Base-by-base conservation (phyloP, 2,113 vertebrate genomes). In the Epinephelus fuscoguttatus region DNA sequence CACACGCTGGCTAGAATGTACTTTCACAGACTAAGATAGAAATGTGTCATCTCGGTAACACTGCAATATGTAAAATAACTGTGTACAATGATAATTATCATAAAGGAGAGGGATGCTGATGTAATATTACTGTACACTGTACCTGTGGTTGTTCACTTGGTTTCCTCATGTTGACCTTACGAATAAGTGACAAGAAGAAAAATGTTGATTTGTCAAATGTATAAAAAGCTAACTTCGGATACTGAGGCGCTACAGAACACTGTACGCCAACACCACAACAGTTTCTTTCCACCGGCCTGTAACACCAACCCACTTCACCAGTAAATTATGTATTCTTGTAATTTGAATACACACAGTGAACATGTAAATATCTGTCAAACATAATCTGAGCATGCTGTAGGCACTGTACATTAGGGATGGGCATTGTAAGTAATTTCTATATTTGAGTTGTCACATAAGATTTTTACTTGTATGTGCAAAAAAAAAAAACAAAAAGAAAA, bases 1-100 rank as follows among this genome's bases (percentile, higher is more conserved):
- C 75, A 80, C 90, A 77, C 74, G 23, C 52, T 81, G 75, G 55
- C 77, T 85, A 59, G 70, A 85, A 85, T 87, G 66, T 86, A 60
- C 70, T 81, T 86, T 81, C 70, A 63, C 69, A 84, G 71, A 57
- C 68, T 40, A 83, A 87, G 75, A 82, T 87, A 70, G 77, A 90
- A 79, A 84, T 64, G 30, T 85, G 77, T 73, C 63, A 72, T 70
- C 77, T n/a, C 59, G 12, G 42, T 56, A 67, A 59, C 52, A 23
- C 33, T 67, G 64, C 62, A 66, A 21, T 27, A 71, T 85, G 49
- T 72, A 73, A 82, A 55, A 70, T 60, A 82, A 56, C 25, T 30
- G 21, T 53, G 42, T 15, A 53, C 18, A 59, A 50, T 50, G 21
- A 70, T 67, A 37, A 84, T 67, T 59, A 50, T 59, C 42, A 49